Base-by-base conservation (phyloP, 2,888 invertebrate genomes). In the Drosophila falleni region DNA sequence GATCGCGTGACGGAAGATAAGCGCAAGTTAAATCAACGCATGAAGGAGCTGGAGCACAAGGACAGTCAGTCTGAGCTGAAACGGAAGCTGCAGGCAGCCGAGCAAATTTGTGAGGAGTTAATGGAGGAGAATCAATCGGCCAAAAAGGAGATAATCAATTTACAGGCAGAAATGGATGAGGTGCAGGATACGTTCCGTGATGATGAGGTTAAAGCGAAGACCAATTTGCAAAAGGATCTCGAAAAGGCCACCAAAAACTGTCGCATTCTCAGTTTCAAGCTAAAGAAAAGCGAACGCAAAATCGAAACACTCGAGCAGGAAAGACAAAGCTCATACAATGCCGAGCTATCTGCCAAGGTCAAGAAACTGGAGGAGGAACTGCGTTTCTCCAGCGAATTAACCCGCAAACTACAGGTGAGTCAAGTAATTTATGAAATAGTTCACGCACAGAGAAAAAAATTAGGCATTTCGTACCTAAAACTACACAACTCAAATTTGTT, bases 201-300 rank as follows among this genome's bases (percentile, higher is more conserved):
- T 92, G 99, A 99, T 89, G 99, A 99, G 93, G 98, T 97, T 8
- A 98, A 98, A 89, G 99, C 99, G 91, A 99, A 99, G 91, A 96
- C 97, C 3, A 97, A 97, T 59, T 92, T 99, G 54, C 97, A 98
- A 93, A 97, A 98, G 90, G 99, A 99, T 92, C 94, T 99, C 79
- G 99, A 99, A 90, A 97, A 98, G 90, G 97, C 98, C 3, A 98
- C 98, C 53, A 99, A 99, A 92, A 99, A 99, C 93, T 99, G 99
- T 93, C 95, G 99, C 84, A 98, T 99, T 83, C 94, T 99, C 77
- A 99, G 99, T 80, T 99, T 99, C 93, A 99, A 99, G 93, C 93
- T 99, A 79, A 95, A 99, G 90, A 99, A 99, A 94, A 95, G 97
- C 55, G 99, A 99, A 92, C 95, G 99, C 70, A 96, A 95, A 92